These are phyloP conservation scores for Falco columbarius DNA, from an alignment of 2,797 vertebrate species.

Conservation along the genomic window DNA sequence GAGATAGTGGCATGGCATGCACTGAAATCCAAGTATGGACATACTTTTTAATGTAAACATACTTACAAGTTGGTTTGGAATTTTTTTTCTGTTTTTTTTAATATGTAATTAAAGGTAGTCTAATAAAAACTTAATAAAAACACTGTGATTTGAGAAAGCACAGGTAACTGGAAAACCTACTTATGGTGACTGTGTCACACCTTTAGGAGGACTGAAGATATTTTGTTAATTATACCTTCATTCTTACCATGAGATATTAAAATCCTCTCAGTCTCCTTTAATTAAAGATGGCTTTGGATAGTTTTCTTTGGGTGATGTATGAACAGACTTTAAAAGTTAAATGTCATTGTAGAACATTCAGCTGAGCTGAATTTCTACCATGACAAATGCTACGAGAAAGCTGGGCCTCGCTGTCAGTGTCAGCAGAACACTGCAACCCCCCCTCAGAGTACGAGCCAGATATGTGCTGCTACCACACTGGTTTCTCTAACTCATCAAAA, in stretches of 20 bases:
- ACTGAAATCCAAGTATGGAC: not conserved
- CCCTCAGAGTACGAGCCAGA: not conserved
- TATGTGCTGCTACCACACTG: not conserved
- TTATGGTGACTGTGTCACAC: not conserved
- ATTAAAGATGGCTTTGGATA: not conserved
- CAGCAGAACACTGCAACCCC: not conserved
- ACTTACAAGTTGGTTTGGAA: not conserved
- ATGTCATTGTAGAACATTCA: not conserved
- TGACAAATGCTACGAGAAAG: not conserved
- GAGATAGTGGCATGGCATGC: not conserved
- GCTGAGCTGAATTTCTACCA: not conserved
- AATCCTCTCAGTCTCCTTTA: not conserved
- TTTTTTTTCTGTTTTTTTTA: not conserved
- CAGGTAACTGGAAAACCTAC: not conserved
- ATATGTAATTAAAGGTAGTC: not conserved
- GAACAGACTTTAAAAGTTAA: not conserved
- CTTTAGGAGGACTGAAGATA: not conserved
- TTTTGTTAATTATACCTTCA: not conserved
- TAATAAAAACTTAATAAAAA: not conserved
- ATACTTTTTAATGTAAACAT: not conserved
- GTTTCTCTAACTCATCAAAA: constrained; percentile 35
- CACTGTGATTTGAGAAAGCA: not conserved
- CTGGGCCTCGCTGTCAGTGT: not conserved
- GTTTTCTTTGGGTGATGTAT: not conserved
- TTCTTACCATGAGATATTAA: not conserved